Conservation (phyloP, 2,888 invertebrate genomes). For the Automeris io region DNA sequence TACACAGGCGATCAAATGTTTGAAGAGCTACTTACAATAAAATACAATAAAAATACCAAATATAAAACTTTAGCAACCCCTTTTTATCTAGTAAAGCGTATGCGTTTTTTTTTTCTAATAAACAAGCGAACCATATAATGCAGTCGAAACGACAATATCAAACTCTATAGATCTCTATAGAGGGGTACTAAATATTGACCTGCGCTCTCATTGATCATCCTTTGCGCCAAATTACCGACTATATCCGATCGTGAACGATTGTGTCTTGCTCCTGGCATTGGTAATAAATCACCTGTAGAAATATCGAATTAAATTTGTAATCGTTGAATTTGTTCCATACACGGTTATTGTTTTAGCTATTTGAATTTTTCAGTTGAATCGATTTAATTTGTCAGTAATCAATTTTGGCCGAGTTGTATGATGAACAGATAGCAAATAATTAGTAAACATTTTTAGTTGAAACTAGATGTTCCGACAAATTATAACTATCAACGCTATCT, state of each 20-base stretch:
- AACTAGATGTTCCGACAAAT: too few relatives aligned
- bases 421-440: too few relatives aligned
- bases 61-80: background rate
- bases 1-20: background rate
- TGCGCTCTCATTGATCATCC: constrained; percentile 59
- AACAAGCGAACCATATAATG: background rate
- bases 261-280: constrained; percentile 51
- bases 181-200: constrained; percentile 27
- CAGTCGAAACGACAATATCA: too few relatives aligned
- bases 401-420: too few relatives aligned
- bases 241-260: constrained; percentile 66
- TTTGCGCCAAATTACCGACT: constrained; percentile 61
- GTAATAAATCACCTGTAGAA: constrained; percentile 52
- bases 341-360: too few relatives aligned
- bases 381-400: too few relatives aligned
- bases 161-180: background rate
- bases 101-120: background rate
- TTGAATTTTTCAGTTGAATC: too few relatives aligned
- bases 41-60: background rate
- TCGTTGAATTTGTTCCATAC: background rate
- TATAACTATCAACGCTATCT: too few relatives aligned
- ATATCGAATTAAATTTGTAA: constrained; percentile 3
- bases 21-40: background rate
- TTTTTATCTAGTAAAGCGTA: background rate
- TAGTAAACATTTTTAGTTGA: too few relatives aligned